These are phyloP conservation scores for Fulica atra DNA, from an alignment of 2,113 vertebrate species.

Conservation along the genomic window DNA sequence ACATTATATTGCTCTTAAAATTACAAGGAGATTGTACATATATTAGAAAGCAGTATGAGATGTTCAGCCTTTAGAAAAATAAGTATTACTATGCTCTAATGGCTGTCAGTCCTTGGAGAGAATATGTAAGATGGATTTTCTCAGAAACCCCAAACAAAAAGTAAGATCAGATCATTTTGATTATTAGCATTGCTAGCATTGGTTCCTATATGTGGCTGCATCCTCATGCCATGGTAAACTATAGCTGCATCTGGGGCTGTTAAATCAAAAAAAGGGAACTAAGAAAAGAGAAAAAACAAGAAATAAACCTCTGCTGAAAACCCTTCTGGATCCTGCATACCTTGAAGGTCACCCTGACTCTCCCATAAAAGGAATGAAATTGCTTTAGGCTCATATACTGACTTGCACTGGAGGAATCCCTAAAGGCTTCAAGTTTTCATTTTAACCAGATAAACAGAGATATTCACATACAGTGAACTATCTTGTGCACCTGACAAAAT, in stretches of 20 bases:
- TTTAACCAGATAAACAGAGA: not conserved
- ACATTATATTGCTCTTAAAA: not conserved
- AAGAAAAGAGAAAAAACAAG: not conserved
- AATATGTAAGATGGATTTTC: not conserved
- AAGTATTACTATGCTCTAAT: not conserved
- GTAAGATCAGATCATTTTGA: not conserved
- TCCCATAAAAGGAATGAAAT: not conserved
- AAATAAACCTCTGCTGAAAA: not conserved
- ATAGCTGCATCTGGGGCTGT: not conserved
- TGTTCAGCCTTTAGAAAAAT: not conserved
- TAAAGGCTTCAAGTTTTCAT: not conserved
- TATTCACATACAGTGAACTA: not conserved
- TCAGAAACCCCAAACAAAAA: not conserved
- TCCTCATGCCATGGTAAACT: not conserved
- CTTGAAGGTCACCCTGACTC: not conserved
- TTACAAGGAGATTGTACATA: not conserved
- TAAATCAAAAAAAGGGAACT: not conserved
- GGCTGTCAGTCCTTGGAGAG: not conserved
- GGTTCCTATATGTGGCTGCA: not conserved
- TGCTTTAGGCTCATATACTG: not conserved
- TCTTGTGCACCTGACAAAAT: slow-evolving; percentile 11
- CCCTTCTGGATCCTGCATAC: not conserved
- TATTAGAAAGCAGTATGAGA: not conserved
- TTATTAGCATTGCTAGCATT: not conserved
- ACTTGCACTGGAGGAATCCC: not conserved